Base-by-base conservation (phyloP, 2,797 vertebrate genomes). In the Potorous gilbertii region DNA sequence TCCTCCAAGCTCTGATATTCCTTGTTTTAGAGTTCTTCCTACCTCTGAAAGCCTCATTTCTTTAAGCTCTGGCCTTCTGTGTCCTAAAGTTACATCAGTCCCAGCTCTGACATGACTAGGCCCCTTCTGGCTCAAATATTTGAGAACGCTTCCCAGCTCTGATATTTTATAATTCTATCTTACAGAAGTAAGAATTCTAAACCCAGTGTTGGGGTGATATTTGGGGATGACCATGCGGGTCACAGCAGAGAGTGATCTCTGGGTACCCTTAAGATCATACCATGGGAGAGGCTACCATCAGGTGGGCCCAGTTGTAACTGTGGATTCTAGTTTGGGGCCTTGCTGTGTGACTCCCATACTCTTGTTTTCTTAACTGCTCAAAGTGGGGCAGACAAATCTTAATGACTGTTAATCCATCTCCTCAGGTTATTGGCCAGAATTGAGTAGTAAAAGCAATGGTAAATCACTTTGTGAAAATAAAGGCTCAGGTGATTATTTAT, bases 361-460 rank as follows among this genome's bases (percentile, higher is more conserved):
- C 5, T 3, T 27, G 0, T 1, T 18, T 93, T 54, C 59, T 90
- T 91, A 5, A 54, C 90, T 31, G 52, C 0, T 46, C 74, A 46
- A 1, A n/a, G 52, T 24, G 27, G 92, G 4, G 54, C 2, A 24
- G 56, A 52, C 74, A 24, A 50, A 14, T 5, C 3, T 16, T 3
- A 8, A 87, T 46, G 74, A 87, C 74, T 50, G 24, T 50, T 87
- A 87, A 4, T 11, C 27, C 18, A n/a, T 74, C 46, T 18, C 55
- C 56, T 18, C 87, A 29, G 5, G 34, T 90, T 24, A 11, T 59
- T 24, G 92, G 6, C 3, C 46, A 16, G 66, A 91, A n/a, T 21
- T 1, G 18, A 87, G 54, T 46, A 28, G 18, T 16, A 16, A 59
- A 56, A 52, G 0, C 74, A 3, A 52, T 8, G 0, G 0, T 2